A percentile compares a stretch with the other conserved stretches of the same genome.
Evolutionary conservation across 2,797 vertebrate genomes (phyloP).

Genomic region (Halcyon leucocephala): DNA sequence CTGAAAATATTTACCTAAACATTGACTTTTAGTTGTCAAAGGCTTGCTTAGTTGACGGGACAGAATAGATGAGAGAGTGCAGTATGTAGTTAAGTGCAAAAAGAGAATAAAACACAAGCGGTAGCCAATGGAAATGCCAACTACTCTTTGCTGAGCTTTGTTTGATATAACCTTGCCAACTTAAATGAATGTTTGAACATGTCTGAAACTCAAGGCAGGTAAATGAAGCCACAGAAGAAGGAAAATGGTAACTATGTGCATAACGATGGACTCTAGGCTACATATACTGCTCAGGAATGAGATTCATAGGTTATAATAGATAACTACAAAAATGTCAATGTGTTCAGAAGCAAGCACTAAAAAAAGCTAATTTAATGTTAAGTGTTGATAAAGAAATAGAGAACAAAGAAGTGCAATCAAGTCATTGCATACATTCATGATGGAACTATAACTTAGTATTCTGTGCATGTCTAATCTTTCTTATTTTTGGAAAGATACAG

Average conservation of each 20-base stretch:
- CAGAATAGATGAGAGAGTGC: background rate
- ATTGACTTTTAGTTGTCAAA: background rate
- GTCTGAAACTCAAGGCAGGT: conserved; percentile 29
- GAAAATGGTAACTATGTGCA: conserved; percentile 33
- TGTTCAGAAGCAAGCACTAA: background rate
- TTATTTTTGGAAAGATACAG: background rate
- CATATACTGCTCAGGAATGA: background rate
- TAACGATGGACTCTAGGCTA: background rate
- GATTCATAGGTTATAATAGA: rapidly evolving
- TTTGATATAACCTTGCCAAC: background rate
- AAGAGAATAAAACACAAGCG: background rate
- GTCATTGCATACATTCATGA: background rate
- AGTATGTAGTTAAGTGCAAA: background rate
- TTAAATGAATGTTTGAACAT: conserved; percentile 27
- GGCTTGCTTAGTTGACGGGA: background rate
- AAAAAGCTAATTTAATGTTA: background rate
- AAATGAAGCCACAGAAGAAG: background rate
- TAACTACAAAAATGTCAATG: background rate
- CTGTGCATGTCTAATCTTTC: background rate
- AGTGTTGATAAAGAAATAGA: background rate
- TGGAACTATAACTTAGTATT: background rate
- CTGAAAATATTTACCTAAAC: background rate
- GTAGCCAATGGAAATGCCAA: background rate
- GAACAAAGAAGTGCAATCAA: background rate
- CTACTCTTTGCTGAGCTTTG: conserved; percentile 11